Percentiles rank a stretch among this genome's conserved stretches.
Evolutionary conservation across 2,888 invertebrate species (phyloP).

Genomic region (Sinohyriopsis cumingii): DNA sequence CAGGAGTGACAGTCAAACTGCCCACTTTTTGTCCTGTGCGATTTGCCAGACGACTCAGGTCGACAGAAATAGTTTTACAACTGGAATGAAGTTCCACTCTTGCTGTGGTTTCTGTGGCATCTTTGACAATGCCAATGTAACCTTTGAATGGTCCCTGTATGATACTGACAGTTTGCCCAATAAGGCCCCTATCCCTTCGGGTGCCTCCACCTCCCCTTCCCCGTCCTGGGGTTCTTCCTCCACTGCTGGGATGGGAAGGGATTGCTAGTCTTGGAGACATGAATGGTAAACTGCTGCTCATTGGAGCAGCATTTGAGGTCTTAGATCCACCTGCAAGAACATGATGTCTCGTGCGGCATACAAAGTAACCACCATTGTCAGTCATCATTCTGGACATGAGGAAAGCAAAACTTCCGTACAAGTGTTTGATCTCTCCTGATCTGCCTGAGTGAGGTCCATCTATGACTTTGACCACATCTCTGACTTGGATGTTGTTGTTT

Average conservation of each 20-base stretch:
- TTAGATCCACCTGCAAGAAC: conserved; percentile 85
- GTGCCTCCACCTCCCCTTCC: conserved; percentile 59
- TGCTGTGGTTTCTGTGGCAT: conserved; percentile 95
- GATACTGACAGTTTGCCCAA: conserved; percentile 97
- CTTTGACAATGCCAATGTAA: conserved; percentile 98
- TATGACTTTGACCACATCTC: conserved; percentile 96
- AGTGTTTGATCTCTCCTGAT: conserved; percentile 96
- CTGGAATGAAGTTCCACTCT: conserved; percentile 96
- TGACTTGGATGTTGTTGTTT: conserved; percentile 92
- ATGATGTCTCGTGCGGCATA: conserved; percentile 95
- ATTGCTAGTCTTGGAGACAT: conserved; percentile 96
- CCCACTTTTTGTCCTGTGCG: conserved; percentile 54
- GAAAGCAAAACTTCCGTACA: conserved; percentile 96
- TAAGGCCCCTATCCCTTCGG: conserved; percentile 88
- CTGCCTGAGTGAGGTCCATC: conserved; percentile 92
- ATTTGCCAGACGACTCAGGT: conserved; percentile 72
- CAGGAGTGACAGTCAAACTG: conserved; percentile 75
- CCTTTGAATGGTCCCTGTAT: conserved; percentile 98
- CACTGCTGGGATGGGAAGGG: conserved; percentile 84
- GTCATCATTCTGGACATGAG: conserved; percentile 94
- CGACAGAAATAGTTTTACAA: conserved; percentile 98
- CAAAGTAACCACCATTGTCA: conserved; percentile 98
- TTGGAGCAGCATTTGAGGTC: too few species aligned
- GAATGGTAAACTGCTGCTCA: conserved; percentile 3
- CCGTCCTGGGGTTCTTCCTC: conserved; percentile 54